Percentiles rank a stretch among this genome's conserved stretches.
Evolutionary conservation across 2,113 vertebrate genomes (phyloP).

Genomic region (Microtus oregoni): DNA sequence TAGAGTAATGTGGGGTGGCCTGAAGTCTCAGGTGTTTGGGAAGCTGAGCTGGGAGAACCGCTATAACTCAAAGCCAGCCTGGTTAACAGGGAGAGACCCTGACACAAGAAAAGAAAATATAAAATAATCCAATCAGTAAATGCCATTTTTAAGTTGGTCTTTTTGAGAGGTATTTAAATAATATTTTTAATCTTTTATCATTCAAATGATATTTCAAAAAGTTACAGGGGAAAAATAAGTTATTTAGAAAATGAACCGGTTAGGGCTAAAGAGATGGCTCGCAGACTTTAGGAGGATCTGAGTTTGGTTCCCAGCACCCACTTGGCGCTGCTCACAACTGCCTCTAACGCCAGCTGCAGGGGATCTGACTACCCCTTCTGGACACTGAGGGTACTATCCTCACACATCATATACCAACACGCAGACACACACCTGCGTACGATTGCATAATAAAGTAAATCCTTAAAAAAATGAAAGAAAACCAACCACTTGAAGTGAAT

Average conservation of each 20-base stretch:
- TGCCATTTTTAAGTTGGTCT: not conserved
- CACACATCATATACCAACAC: not conserved
- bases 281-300: not conserved
- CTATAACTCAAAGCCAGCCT: not conserved
- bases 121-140: not conserved
- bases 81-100: not conserved
- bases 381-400: not conserved
- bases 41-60: not conserved
- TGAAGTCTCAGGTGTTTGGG: not conserved
- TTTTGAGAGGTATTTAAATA: constrained; percentile 40
- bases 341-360: not conserved
- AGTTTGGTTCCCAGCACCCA: not conserved
- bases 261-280: not conserved
- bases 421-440: not conserved
- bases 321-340: not conserved
- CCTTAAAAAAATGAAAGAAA: not conserved
- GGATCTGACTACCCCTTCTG: too few relatives aligned
- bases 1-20: too few relatives aligned
- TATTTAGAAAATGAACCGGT: constrained; percentile 18
- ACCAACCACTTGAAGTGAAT: not conserved
- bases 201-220: not conserved
- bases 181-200: constrained; percentile 50
- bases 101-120: not conserved
- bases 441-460: not conserved
- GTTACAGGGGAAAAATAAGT: not conserved